Evolutionary conservation across 2,113 vertebrate species (phyloP).

Genomic region (Vulpes ferrilata): DNA sequence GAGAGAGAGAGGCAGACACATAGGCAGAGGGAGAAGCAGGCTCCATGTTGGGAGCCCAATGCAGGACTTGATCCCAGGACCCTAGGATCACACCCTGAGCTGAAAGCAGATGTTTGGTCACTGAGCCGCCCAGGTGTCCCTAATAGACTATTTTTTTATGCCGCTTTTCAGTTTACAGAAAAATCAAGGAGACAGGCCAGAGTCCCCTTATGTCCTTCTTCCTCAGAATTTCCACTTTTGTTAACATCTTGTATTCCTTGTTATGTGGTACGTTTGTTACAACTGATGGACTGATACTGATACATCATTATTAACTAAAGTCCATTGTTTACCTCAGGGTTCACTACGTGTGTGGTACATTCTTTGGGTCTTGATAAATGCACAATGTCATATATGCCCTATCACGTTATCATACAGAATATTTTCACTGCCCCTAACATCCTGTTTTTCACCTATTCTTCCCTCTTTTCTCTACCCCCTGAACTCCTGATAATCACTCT

Average conservation of each 20-base stretch:
- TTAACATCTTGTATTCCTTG: background rate
- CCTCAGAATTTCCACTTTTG: background rate
- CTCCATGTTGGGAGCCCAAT: too few relatives aligned
- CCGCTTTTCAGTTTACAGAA: background rate
- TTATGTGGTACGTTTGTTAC: background rate
- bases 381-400: too few relatives aligned
- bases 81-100: too few relatives aligned
- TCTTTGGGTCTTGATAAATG: background rate
- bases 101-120: too few relatives aligned
- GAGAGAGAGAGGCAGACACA: too few relatives aligned
- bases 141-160: background rate
- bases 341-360: background rate
- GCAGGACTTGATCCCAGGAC: too few relatives aligned
- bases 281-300: background rate
- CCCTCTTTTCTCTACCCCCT: background rate
- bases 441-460: background rate
- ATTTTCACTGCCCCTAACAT: background rate
- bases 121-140: too few relatives aligned
- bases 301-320: background rate
- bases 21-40: too few relatives aligned
- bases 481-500: background rate
- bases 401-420: background rate
- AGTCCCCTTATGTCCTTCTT: background rate
- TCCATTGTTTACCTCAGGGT: background rate
- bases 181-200: background rate